These are phyloP conservation scores for Sciurus vulgaris DNA, from an alignment of 2,797 vertebrate genomes.

Conservation along the genomic window DNA sequence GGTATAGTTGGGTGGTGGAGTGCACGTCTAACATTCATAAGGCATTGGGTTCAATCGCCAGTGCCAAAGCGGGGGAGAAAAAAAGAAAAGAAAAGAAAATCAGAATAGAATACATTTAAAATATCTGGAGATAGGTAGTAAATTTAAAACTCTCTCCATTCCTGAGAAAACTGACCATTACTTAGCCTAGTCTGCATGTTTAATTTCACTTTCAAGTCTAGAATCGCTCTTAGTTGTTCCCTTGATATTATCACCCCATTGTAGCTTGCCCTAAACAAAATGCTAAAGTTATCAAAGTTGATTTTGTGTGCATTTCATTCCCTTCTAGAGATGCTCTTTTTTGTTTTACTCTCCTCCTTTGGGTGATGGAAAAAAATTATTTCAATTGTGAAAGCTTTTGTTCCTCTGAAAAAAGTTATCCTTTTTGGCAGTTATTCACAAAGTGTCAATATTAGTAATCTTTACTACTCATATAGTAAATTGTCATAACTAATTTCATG, in stretches of 20 bases:
- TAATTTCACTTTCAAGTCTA: background rate
- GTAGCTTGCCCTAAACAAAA: background rate
- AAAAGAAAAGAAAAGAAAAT: too few relatives aligned
- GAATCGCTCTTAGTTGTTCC: background rate
- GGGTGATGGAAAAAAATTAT: background rate
- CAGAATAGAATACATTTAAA: background rate
- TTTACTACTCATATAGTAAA: background rate
- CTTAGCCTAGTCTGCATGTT: background rate
- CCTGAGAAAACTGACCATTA: background rate
- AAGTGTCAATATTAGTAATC: background rate
- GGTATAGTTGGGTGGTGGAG: background rate
- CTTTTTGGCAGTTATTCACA: background rate
- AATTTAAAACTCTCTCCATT: background rate
- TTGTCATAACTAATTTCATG: background rate
- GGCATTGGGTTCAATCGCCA: background rate
- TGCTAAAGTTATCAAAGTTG: background rate
- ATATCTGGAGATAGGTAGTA: background rate
- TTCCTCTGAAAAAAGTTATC: background rate
- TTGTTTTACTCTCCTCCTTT: background rate
- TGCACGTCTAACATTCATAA: background rate
- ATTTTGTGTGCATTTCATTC: background rate
- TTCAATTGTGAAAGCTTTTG: background rate
- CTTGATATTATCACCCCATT: background rate
- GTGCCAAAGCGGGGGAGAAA: background rate
- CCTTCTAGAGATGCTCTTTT: background rate